A percentile compares a stretch with the other conserved stretches of the same genome.
These are phyloP conservation scores for Gymnocheta viridis DNA, from an alignment of 2,888 invertebrate genomes.

Conservation along the genomic window DNA sequence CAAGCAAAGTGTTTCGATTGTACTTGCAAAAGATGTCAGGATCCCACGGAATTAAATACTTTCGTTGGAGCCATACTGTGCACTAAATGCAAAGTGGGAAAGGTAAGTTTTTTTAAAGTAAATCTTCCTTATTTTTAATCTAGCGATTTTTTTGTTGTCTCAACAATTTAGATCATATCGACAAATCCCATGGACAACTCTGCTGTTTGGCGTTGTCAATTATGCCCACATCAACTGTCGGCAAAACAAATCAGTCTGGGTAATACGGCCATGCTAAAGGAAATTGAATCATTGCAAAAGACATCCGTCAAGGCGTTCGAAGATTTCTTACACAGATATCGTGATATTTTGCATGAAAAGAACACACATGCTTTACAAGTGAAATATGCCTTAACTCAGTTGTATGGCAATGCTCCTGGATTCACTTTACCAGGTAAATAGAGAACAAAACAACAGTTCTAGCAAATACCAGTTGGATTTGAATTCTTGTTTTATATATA, in stretches of 20 bases:
- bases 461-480: background rate
- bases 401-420: slow-evolving; percentile 86
- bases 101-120: slow-evolving; percentile 74
- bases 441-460: background rate
- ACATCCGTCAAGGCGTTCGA: slow-evolving; percentile 84
- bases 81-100: slow-evolving; percentile 84
- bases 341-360: slow-evolving; percentile 85
- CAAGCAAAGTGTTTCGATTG: slow-evolving; percentile 87
- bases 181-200: slow-evolving; percentile 84
- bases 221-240: slow-evolving; percentile 84
- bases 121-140: background rate
- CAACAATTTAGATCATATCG: slow-evolving; percentile 83
- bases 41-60: slow-evolving; percentile 87
- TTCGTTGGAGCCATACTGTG: slow-evolving; percentile 86
- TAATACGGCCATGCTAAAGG: slow-evolving; percentile 85
- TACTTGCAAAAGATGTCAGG: slow-evolving; percentile 86
- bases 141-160: background rate
- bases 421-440: slow-evolving; percentile 83
- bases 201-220: slow-evolving; percentile 86
- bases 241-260: slow-evolving; percentile 85
- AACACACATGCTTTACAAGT: slow-evolving; percentile 87
- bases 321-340: slow-evolving; percentile 85
- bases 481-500: background rate
- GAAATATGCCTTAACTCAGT: slow-evolving; percentile 87
- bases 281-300: slow-evolving; percentile 84